Evolutionary conservation across 2,888 invertebrate genomes (phyloP), one percentile per base, ranked within the genome.

Genomic region (Cheilosia urbana): DNA sequence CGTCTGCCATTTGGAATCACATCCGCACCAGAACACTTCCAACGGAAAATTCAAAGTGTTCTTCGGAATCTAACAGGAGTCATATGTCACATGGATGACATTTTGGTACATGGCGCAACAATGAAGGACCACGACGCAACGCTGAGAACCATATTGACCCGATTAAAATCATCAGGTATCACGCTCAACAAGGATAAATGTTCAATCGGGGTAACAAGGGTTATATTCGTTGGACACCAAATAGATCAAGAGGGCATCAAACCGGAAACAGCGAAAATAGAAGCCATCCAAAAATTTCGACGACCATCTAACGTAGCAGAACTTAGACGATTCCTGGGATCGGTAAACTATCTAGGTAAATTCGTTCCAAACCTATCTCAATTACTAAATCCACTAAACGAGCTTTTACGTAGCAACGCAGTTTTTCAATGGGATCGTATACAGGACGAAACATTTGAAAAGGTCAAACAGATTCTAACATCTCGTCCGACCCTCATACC

Each of bases 31-130:
- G 87, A 83, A 45, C 27, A 66, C 21, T 83, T 76, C 30, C 75
- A 83, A 34, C 47, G 66, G 60, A 71, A 47, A 57, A 73, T 73
- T 11, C 42, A 71, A 37, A 19, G 19, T 15, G 76, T 75, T 53
- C 60, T 87, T 19, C 24, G 69, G 17, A 62, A 27, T 13, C 7
- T 63, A 30, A n/a, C 5, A 17, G 75, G 84, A 1, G 73, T 75
- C 7, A 73, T 69, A 37, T 72, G 65, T 27, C 87, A 87, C 4
- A 77, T 71, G 27, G 87, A 84, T 72, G 87, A 84, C 42, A 82
- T 84, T 9, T 63, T 81, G 2, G 68, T 77, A n/a, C 4, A 21
- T 58, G 87, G 76, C 2, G 17, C 30, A 42, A 55, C 63, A 13
- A 78, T 73, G 24, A 27, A 42, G 37, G 60, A 71, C 2, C 60